Evolutionary conservation across 1,140 invertebrate genomes (phyloP), one percentile per base, ranked within the genome.

Genomic region (Drosophila kohkoa): DNA sequence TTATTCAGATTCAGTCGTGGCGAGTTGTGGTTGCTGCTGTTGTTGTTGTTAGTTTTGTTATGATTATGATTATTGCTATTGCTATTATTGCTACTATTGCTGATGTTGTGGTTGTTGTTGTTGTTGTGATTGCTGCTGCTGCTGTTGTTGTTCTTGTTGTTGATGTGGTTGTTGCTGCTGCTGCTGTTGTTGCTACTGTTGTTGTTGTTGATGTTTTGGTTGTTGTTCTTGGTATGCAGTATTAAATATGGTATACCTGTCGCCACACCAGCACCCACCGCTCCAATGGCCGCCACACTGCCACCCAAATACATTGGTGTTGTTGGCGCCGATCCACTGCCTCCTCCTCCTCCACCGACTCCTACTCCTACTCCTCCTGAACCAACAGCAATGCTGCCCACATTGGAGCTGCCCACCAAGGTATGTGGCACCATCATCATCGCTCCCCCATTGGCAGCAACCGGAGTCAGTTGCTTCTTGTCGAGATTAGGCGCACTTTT

Each of bases 401-500:
- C 66, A 70, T 64, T 75, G 35, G 59, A 65, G 48, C 66, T 79
- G 32, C 43, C 68, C 77, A 77, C 63, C 16, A 20, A n/a, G 8
- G 46, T 59, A 1, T 60, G 60, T 60, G 6, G 30, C 49, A 30
- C 30, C 48, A 55, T 38, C 60, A 43, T 15, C 8, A 16, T 20
- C 15, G 15, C 7, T 20, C n/a, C 13, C 15, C 48, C 48, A 25
- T 32, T 54, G 32, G 51, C 25, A 51, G 77, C 68, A 10, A 49
- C 48, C 49, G 63, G 48, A 20, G 70, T 32, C 38, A 73, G 92
- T 77, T 87, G 77, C 67, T 92, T 93, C 86, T 97, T 98, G 93
- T 97, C 97, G 82, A 97, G 94, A 93, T 97, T 97, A 10, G 97
- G 96, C 48, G 96, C 96, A 90, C 94, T 94, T 82, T 94, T 94